Conservation (phyloP, 2,888 invertebrate species). For the Clepsis dumicolana region DNA sequence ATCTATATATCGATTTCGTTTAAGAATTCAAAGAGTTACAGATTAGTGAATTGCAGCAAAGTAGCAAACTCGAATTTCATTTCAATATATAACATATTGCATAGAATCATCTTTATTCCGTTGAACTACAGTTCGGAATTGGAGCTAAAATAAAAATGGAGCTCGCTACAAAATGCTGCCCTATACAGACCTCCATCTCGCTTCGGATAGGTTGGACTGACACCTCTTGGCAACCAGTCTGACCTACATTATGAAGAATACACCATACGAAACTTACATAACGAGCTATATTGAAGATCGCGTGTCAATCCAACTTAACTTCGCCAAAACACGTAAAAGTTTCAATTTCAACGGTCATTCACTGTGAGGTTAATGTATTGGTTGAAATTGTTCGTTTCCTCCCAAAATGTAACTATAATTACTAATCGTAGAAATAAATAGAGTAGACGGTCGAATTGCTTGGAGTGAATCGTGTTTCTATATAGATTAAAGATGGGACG, state of each 20-base stretch:
- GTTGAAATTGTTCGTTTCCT: neutral
- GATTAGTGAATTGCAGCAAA: neutral
- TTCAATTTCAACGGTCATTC: slow-evolving; percentile 33
- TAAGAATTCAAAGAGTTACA: neutral
- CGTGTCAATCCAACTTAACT: slow-evolving; percentile 24
- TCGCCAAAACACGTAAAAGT: slow-evolving; percentile 32
- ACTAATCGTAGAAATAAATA: slow-evolving; percentile 17
- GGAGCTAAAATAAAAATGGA: neutral
- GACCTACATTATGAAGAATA: slow-evolving; percentile 29
- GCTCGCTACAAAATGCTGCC: neutral
- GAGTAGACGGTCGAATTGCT: slow-evolving; percentile 13
- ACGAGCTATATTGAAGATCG: slow-evolving; percentile 15
- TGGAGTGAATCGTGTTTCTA: slow-evolving; percentile 10
- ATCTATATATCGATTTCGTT: neutral
- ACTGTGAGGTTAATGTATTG: slow-evolving; percentile 19
- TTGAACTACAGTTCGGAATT: neutral
- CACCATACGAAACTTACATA: slow-evolving; percentile 10
- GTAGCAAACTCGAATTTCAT: no score
- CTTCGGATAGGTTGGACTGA: slow-evolving; percentile 10
- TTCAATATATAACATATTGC: no score
- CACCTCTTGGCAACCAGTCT: slow-evolving; percentile 31
- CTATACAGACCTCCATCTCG: neutral
- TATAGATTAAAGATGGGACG: neutral
- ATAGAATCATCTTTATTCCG: neutral
- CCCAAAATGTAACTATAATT: neutral